Base-by-base conservation (phyloP, 2,888 invertebrate genomes). In the Apotomis betuletana region DNA sequence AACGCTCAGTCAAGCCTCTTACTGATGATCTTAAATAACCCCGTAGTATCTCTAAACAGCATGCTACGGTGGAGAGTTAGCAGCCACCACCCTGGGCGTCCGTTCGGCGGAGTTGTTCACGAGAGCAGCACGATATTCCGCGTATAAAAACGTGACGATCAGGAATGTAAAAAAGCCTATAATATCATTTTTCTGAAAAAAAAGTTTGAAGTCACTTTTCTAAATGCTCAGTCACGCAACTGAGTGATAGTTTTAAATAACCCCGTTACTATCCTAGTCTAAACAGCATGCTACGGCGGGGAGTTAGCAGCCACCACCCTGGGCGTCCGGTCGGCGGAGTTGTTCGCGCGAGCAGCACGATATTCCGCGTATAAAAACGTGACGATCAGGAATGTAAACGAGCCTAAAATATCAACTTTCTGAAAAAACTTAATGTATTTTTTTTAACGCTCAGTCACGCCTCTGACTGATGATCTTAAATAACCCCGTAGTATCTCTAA, bases 131-230 rank as follows among this genome's bases (percentile, higher is more conserved):
- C 90, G 81, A 73, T n/a, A n/a, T n/a, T n/a, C n/a, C n/a, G 1
- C 1, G 1, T 15, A 15, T 15, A 15, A 15, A 15, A 15, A 15
- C 15, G 15, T 15, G 15, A 15, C 15, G 15, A 15, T 15, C 15
- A 0, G 15, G 15, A 15, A 15, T 15, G 15, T 98, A 98, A 2
- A 27, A 27, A 27, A 2, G 2, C 2, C 1, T 74, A 96, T 2
- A 27, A 27, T 2, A 27, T 27, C 27, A 27, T 0, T 0, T 15
- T 15, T 15, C 15, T 15, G 15, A 97, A 15, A 15, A 15, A 15
- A 15, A 15, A n/a, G n/a, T n/a, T n/a, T n/a, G n/a, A n/a, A n/a
- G n/a, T n/a, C n/a, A n/a, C n/a, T n/a, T n/a, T n/a, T n/a, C n/a
- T n/a, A n/a, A 15, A 27, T 2, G 27, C 27, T 27, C 2, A 27